Evolutionary conservation across 1,140 invertebrate genomes (phyloP), one percentile per base, ranked within the genome.

Genomic region (Cyclina sinensis): DNA sequence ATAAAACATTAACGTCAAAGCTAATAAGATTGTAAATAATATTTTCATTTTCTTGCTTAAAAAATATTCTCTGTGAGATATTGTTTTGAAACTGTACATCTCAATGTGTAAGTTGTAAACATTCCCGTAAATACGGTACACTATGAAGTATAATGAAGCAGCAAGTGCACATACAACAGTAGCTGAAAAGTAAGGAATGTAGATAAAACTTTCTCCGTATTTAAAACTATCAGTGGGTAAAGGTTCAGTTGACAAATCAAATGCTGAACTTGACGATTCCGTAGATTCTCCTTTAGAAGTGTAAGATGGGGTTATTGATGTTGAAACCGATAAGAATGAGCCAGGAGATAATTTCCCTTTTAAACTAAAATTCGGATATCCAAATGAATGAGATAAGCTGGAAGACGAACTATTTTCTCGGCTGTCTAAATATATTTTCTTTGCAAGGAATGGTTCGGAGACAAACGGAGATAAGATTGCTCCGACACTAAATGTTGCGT

Each of bases 391-490:
- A 4, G 65, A 37, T 37, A 12, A 11, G 18, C 37, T 70, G 4
- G 14, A 70, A 30, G 24, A 37, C 5, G 65, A 21, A 18, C 3
- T 39, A 37, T 27, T 70, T 18, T 5, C 16, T 1, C 14, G 11
- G 39, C 5, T 30, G 1, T 14, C 16, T 27, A 30, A 1, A 7
- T 24, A 5, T n/a, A 68, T 43, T 43, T 48, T 43, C 39, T 74
- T 54, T 4, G 70, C 83, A 2, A 86, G 68, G 70, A 74, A 86
- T 57, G 83, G 70, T 76, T 86, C 51, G 27, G 65, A 37, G 21
- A 65, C 83, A 32, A 86, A 76, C 14, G 83, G 70, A 4, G 83
- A 86, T 46, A 86, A 12, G 32, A 86, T 76, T 46, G 83, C 65
- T 14, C 83, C 68, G 24, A 86, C 46, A 46, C 68, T 76, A 27